Evolutionary conservation across 2,113 vertebrate species (phyloP).

Genomic region (Rhynchomys soricoides): DNA sequence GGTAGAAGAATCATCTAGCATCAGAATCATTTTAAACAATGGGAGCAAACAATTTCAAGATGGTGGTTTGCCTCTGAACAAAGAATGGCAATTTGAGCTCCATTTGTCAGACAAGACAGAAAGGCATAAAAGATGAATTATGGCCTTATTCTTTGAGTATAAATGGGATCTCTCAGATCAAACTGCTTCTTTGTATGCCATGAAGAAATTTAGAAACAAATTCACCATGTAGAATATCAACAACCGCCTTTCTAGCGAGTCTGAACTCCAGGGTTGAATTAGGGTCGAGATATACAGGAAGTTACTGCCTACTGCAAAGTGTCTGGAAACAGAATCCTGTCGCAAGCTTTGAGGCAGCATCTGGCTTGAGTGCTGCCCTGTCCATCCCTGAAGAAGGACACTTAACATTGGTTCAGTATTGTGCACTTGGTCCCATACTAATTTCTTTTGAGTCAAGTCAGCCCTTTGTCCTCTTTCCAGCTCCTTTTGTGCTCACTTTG

Average conservation of each 20-base stretch:
- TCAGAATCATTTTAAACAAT: conserved; percentile 71
- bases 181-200: conserved; percentile 68
- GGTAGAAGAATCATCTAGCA: conserved; percentile 53
- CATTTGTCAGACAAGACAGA: conserved; percentile 64
- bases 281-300: not conserved
- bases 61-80: conserved; percentile 63
- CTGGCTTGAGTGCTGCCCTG: not conserved
- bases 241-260: conserved; percentile 42
- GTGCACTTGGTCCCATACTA: not conserved
- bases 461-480: not conserved
- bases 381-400: not conserved
- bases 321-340: not conserved
- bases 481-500: not conserved
- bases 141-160: conserved; percentile 57
- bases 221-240: conserved; percentile 65
- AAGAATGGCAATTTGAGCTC: conserved; percentile 59
- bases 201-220: conserved; percentile 67
- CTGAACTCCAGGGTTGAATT: not conserved
- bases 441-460: not conserved
- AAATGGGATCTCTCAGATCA: conserved; percentile 70
- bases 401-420: not conserved
- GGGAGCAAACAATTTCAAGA: conserved; percentile 71
- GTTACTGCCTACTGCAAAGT: not conserved
- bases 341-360: not conserved
- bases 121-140: conserved; percentile 75